Evolutionary conservation across 2,797 vertebrate species (phyloP), one percentile per base, ranked within the genome.

Genomic region (Epinephelus malabaricus): DNA sequence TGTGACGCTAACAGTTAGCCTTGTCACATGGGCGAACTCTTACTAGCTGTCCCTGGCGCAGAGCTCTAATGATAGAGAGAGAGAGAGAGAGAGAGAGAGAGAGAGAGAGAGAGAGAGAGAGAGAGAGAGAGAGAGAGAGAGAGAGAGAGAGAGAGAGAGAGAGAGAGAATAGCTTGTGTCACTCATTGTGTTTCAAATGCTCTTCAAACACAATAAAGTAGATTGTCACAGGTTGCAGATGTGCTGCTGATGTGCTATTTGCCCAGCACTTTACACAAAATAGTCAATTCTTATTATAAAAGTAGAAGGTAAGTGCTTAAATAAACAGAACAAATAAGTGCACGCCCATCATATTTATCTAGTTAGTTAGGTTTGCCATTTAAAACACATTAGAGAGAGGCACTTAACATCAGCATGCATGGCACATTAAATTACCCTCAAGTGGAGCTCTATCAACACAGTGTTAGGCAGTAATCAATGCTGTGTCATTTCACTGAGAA

Each of bases 341-440:
- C 17, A 34, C 67, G 60, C 43, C 61, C 13, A 43, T 73, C 12
- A 78, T 55, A 60, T 68, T 55, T 46, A 70, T 76, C 14, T 56
- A 17, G 40, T 73, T 25, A 70, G 46, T 72, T 53, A 71, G 23
- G 10, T 43, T 77, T 63, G 60, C 34, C 50, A 73, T 85, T 85
- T 76, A 78, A 81, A 87, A 79, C 18, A 49, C 67, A 88, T 82
- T 82, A 75, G 5, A 17, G 14, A 69, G 60, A 60, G 30, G 46
- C 62, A 66, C 25, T 86, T 69, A 67, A 46, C 17, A 68, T 73
- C 63, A 64, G 62, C 64, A 76, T 77, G 70, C 68, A 76, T 69
- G 54, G 58, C 30, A 67, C 71, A 84, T 78, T 69, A 78, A 86
- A 86, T 86, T 47, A 59, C 64, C 60, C 76, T 78, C 61, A 88